phyloP scores from a whole-genome alignment of 2,888 invertebrate species.

The Cordilura impudica region DNA sequence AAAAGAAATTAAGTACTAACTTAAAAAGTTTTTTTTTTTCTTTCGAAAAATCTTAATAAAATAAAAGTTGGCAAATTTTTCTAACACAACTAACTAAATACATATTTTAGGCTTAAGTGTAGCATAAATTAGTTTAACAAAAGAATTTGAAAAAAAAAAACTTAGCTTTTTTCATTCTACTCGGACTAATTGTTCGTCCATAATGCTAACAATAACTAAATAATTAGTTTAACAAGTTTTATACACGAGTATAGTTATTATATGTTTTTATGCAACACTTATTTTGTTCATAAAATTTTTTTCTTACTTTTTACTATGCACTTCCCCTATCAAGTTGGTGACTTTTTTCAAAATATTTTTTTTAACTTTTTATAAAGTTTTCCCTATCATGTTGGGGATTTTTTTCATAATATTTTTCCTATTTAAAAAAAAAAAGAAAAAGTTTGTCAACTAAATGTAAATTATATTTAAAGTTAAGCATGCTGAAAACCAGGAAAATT shows the following conservation, averaged over 20 bases:
- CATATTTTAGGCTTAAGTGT: not conserved
- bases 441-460: conserved; percentile 6
- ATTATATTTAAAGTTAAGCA: conserved; percentile 20
- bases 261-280: not conserved
- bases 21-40: not conserved
- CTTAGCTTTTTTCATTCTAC: not conserved
- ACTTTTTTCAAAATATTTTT: not conserved
- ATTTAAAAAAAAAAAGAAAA: not conserved
- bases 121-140: not conserved
- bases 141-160: not conserved
- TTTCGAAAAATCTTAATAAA: not conserved
- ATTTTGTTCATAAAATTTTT: too few relatives aligned
- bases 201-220: conserved; percentile 11
- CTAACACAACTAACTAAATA: not conserved
- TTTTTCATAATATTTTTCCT: not conserved
- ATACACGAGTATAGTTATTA: not conserved
- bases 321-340: too few relatives aligned
- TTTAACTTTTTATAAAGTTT: not conserved
- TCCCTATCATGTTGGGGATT: not conserved
- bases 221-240: conserved; percentile 35
- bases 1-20: not conserved
- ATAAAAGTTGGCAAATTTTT: not conserved
- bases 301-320: too few relatives aligned
- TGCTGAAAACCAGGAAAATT: not conserved
- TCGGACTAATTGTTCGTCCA: not conserved